A percentile compares a stretch with the other conserved stretches of the same genome.
phyloP scores from a whole-genome alignment of 2,113 vertebrate species.

The Alces alces region DNA sequence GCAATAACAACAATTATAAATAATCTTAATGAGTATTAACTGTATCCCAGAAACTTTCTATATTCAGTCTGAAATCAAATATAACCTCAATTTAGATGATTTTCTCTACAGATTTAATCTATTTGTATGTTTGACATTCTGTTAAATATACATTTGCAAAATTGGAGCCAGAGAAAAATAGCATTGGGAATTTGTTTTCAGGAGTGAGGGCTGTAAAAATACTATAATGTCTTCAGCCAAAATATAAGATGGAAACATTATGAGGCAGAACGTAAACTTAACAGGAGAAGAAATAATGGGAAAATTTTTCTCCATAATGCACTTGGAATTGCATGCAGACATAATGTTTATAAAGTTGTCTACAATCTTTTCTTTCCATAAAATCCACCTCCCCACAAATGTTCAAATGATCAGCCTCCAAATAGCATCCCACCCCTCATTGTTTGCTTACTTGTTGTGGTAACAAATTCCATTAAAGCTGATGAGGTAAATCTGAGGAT shows the following conservation, averaged over 20 bases:
- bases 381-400: neutral
- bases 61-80: neutral
- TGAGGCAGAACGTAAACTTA: neutral
- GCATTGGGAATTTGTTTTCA: neutral
- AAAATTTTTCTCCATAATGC: neutral
- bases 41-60: neutral
- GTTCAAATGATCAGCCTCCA: neutral
- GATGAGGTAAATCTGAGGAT: neutral
- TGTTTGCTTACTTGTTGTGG: neutral
- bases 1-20: neutral
- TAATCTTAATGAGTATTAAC: neutral
- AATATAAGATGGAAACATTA: neutral
- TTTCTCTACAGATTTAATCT: neutral
- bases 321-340: neutral
- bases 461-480: neutral
- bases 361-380: neutral
- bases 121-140: neutral
- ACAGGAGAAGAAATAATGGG: neutral
- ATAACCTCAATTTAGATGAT: neutral
- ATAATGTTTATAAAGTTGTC: neutral
- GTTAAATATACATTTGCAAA: neutral
- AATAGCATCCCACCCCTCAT: accelerated
- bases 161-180: neutral
- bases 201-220: neutral
- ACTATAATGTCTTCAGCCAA: neutral